phyloP scores from a whole-genome alignment of 2,797 vertebrate species.

The Neopelma chrysocephalum region DNA sequence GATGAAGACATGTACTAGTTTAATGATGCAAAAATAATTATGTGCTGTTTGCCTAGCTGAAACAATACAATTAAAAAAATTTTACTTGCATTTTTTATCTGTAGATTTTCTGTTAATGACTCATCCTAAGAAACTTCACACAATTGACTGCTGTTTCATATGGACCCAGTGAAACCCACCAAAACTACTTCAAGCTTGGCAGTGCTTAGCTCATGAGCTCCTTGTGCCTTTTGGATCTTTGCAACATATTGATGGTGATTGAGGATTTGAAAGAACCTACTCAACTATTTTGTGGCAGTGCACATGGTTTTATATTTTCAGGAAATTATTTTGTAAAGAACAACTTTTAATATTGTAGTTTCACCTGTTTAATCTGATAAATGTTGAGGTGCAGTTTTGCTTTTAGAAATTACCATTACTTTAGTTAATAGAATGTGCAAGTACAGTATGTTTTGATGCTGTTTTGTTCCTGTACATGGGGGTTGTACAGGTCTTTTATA shows the following conservation, averaged over 20 bases:
- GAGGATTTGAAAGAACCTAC: slow-evolving; percentile 76
- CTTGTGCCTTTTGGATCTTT: slow-evolving; percentile 83
- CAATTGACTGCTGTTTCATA: slow-evolving; percentile 70
- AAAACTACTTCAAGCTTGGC: slow-evolving; percentile 78
- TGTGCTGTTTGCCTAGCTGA: neutral
- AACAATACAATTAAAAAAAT: neutral
- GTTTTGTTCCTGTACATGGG: slow-evolving; percentile 70
- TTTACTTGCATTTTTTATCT: neutral
- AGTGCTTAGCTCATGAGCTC: slow-evolving; percentile 79
- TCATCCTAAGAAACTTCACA: slow-evolving; percentile 74
- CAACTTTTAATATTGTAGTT: slow-evolving; percentile 81
- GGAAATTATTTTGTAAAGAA: slow-evolving; percentile 82
- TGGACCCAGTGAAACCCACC: slow-evolving; percentile 75
- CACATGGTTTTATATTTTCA: slow-evolving; percentile 83
- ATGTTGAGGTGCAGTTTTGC: slow-evolving; percentile 71
- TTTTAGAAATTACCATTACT: slow-evolving; percentile 74
- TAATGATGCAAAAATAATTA: neutral
- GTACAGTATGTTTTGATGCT: slow-evolving; percentile 67
- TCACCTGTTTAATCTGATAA: slow-evolving; percentile 76
- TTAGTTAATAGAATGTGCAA: slow-evolving; percentile 71
- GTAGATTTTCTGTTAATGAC: slow-evolving; percentile 78
- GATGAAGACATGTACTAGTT: neutral
- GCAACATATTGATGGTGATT: slow-evolving; percentile 67
- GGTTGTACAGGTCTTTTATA: slow-evolving; percentile 69
- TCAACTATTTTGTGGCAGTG: slow-evolving; percentile 80